Evolutionary conservation across 2,113 vertebrate species (phyloP).

Genomic region (Tinamus guttatus): DNA sequence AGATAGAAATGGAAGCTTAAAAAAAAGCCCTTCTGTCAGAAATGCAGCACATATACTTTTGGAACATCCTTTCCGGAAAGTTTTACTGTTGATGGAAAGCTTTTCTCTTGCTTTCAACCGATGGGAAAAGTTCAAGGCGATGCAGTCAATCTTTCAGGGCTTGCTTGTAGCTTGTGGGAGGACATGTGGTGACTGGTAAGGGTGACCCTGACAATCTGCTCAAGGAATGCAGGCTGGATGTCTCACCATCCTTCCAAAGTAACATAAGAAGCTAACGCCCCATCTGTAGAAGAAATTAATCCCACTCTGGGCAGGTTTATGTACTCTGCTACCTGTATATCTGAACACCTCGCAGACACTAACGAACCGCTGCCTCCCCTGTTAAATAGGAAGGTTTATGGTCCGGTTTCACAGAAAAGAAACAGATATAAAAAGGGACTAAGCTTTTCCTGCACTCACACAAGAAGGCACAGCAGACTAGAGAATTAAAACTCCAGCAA

Average conservation of each 20-base stretch:
- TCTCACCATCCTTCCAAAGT: background rate
- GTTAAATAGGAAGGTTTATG: background rate
- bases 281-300: background rate
- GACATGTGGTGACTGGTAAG: background rate
- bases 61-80: background rate
- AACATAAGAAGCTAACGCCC: background rate
- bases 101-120: background rate
- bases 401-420: background rate
- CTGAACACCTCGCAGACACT: background rate
- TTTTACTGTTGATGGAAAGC: background rate
- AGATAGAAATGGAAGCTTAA: conserved; percentile 13
- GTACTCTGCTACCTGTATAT: background rate
- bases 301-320: background rate
- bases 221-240: background rate
- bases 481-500: background rate
- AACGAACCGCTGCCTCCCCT: background rate
- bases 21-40: background rate
- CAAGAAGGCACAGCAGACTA: background rate
- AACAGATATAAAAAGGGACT: background rate
- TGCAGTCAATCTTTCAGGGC: background rate
- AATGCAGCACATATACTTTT: background rate
- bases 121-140: background rate
- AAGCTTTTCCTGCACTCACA: background rate
- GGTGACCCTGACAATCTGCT: background rate
- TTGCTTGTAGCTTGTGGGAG: background rate